These are phyloP conservation scores for Melieria omissa DNA, from an alignment of 2,888 invertebrate species.

Conservation along the genomic window DNA sequence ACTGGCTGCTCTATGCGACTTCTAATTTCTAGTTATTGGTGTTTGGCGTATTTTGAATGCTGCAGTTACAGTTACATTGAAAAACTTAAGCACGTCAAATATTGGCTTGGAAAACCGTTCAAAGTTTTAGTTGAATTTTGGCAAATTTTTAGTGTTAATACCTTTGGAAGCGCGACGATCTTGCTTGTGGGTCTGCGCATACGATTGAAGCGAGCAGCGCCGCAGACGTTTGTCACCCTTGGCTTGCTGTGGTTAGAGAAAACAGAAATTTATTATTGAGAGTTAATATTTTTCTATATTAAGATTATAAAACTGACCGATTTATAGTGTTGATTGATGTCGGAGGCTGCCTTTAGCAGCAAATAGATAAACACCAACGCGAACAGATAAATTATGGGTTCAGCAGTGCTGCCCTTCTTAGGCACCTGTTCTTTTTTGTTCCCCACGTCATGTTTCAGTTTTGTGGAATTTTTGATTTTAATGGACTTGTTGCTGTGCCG, in stretches of 20 bases:
- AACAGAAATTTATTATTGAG: background rate
- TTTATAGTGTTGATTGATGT: conserved; percentile 65
- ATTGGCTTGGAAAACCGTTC: conserved; percentile 36
- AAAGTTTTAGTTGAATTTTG: conserved; percentile 49
- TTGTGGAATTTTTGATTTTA: conserved; percentile 29
- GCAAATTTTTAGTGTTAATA: conserved; percentile 62
- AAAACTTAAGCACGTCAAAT: no score
- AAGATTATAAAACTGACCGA: conserved; percentile 50
- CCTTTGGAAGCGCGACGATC: conserved; percentile 64
- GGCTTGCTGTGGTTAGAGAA: conserved; percentile 51
- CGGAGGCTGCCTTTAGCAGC: conserved; percentile 63
- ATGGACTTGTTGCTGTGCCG: conserved; percentile 17
- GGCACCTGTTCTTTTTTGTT: conserved; percentile 36
- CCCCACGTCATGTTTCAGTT: conserved; percentile 34
- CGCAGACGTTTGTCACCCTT: conserved; percentile 60
- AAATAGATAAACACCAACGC: conserved; percentile 64
- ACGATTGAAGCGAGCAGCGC: conserved; percentile 64
- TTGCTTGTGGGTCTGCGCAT: conserved; percentile 61
- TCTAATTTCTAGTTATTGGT: no score
- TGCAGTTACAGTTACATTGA: no score
- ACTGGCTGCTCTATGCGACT: no score
- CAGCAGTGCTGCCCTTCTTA: conserved; percentile 59
- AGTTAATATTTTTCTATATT: conserved; percentile 3
- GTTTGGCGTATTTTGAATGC: no score
- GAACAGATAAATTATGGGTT: conserved; percentile 64